phyloP scores from a whole-genome alignment of 1,140 invertebrate genomes.

The Aphidius gifuensis region DNA sequence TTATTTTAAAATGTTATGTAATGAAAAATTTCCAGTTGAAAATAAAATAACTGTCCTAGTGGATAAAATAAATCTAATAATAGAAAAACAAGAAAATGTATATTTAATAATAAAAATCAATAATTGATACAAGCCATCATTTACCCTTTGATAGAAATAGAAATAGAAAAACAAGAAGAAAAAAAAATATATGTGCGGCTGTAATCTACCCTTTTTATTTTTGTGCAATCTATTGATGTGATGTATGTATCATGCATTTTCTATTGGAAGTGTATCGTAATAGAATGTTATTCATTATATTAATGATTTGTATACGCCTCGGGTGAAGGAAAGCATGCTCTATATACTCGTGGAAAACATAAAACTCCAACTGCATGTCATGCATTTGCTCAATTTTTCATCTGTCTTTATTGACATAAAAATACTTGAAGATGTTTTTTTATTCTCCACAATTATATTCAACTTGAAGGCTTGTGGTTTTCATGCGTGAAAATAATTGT shows the following conservation, averaged over 20 bases:
- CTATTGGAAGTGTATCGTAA: conserved; percentile 25
- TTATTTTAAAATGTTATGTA: too few species aligned
- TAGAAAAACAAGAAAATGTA: too few species aligned
- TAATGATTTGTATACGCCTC: conserved; percentile 26
- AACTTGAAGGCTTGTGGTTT: too few species aligned
- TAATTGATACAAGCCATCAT: conserved; percentile 1
- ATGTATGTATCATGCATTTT: too few species aligned
- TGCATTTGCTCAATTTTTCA: conserved; percentile 3
- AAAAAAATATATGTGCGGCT: conserved; percentile 7
- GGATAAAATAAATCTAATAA: too few species aligned
- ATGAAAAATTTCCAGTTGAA: too few species aligned
- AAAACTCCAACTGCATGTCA: conserved; percentile 11
- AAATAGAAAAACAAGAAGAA: too few species aligned
- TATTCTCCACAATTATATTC: not conserved
- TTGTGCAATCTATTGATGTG: too few species aligned
- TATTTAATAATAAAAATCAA: not conserved
- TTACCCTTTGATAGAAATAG: not conserved
- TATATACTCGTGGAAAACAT: too few species aligned
- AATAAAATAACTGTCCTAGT: too few species aligned
- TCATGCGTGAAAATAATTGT: not conserved
- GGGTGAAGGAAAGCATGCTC: too few species aligned
- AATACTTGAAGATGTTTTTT: not conserved
- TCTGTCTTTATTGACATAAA: not conserved
- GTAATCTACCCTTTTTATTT: conserved; percentile 3
- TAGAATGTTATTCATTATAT: conserved; percentile 40